Percentiles rank a stretch among this genome's conserved stretches.
These are phyloP conservation scores for Botia kubotai DNA, from an alignment of 2,797 vertebrate genomes.

Conservation along the genomic window DNA sequence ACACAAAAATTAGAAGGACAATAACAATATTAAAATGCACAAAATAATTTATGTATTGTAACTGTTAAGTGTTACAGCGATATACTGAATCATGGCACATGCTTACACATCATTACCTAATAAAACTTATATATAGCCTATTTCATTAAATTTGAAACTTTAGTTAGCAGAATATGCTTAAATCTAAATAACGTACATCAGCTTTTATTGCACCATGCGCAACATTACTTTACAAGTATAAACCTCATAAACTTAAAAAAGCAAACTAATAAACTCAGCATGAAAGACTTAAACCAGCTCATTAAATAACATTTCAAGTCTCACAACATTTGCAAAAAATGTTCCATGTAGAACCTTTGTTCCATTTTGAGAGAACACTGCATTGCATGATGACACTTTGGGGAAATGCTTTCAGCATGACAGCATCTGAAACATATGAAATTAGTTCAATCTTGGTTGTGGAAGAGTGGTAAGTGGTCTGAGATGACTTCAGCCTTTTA, in stretches of 20 bases:
- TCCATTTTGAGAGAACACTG: not conserved
- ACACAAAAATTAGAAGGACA: constrained; percentile 21
- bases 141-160: constrained; percentile 57
- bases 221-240: constrained; percentile 1
- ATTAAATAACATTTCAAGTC: not conserved
- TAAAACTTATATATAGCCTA: constrained; percentile 48
- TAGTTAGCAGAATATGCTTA: constrained; percentile 61
- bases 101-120: constrained; percentile 42
- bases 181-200: constrained; percentile 65
- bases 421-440: too few species aligned
- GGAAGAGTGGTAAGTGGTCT: too few species aligned
- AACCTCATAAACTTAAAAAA: not conserved
- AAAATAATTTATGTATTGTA: not conserved
- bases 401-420: too few species aligned
- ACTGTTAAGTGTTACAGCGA: constrained; percentile 19
- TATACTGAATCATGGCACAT: constrained; percentile 40
- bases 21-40: not conserved
- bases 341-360: not conserved
- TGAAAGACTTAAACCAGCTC: not conserved
- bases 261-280: not conserved
- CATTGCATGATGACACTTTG: too few species aligned
- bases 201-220: constrained; percentile 70
- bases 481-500: too few species aligned
- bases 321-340: not conserved
- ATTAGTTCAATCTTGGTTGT: too few species aligned